A percentile compares a stretch with the other conserved stretches of the same genome.
Evolutionary conservation across 2,797 vertebrate genomes (phyloP).

Genomic region (Champsocephalus gunnari): DNA sequence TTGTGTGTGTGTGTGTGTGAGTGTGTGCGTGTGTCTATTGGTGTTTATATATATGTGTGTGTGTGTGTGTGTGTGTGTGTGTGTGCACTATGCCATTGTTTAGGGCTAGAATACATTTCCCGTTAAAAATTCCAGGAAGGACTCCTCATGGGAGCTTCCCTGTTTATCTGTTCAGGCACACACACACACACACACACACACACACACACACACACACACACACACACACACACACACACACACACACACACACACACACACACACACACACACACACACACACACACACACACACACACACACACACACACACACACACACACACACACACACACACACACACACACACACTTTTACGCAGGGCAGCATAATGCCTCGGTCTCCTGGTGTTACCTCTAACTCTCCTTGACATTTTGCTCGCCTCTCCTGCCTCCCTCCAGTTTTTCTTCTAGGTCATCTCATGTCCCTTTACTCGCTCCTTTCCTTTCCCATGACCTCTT

Average conservation of each 20-base stretch:
- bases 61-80: constrained; percentile 18
- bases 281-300: constrained; percentile 9
- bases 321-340: constrained; percentile 2
- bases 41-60: background rate
- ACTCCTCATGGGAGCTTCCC: constrained; percentile 69
- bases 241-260: too few species aligned
- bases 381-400: constrained; percentile 61
- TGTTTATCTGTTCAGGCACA: constrained; percentile 74
- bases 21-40: constrained; percentile 22
- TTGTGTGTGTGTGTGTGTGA: background rate
- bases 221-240: too few species aligned
- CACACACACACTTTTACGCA: constrained; percentile 10
- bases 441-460: constrained; percentile 54
- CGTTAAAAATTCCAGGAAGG: constrained; percentile 79
- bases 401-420: constrained; percentile 75
- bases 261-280: constrained; percentile 21
- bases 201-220: constrained; percentile 10
- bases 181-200: constrained; percentile 28
- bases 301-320: background rate
- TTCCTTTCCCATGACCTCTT: constrained; percentile 68
- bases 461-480: constrained; percentile 27
- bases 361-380: constrained; percentile 41
- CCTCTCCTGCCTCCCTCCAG: constrained; percentile 39
- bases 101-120: constrained; percentile 73
- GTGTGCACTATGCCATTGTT: constrained; percentile 70